Evolutionary conservation across 2,888 invertebrate genomes (phyloP), one percentile per base, ranked within the genome.

Genomic region (Philonicus albiceps): DNA sequence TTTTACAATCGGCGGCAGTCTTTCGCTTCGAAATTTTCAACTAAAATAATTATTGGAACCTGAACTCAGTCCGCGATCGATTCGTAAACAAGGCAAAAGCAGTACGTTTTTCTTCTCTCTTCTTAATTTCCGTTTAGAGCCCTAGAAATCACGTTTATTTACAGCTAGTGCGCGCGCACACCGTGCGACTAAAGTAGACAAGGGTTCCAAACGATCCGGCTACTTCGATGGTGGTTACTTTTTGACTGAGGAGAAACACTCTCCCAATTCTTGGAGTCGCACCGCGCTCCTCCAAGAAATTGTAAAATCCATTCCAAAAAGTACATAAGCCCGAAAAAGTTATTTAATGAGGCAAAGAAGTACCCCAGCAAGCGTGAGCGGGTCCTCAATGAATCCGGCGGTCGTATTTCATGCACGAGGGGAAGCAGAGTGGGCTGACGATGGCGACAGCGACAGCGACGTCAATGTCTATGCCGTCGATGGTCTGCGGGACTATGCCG

Each of bases 121-220:
- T 76, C 11, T 43, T 76, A 40, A 76, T 22, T 76, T 76, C 37
- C 76, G 76, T 40, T 76, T 76, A n/a, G 19, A 64, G 22, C 19
- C 64, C 64, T 53, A 74, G 40, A 13, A 81, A 55, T 81, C 81
- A 81, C 81, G 81, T 53, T 81, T 55, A 81, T 55, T 55, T 81
- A 64, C 53, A 55, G 55, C 55, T 34, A 81, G n/a, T 81, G 78
- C 78, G 81, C 81, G 81, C 81, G 81, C 81, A 64, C 49, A 55
- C 55, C 30, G 19, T 55, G 34, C 30, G 49, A 11, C n/a, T 80
- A 31, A 16, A 30, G 34, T 16, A 13, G 34, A 19, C 22, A 37
- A 34, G 81, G 55, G 49, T 34, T 34, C 34, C 31, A 55, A 55
- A 55, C 81, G 64, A 6, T 81, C 55, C 19, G 55, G 5, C 31